Conservation (phyloP, 2,797 vertebrate species). For the Scomberomorus guttatus region DNA sequence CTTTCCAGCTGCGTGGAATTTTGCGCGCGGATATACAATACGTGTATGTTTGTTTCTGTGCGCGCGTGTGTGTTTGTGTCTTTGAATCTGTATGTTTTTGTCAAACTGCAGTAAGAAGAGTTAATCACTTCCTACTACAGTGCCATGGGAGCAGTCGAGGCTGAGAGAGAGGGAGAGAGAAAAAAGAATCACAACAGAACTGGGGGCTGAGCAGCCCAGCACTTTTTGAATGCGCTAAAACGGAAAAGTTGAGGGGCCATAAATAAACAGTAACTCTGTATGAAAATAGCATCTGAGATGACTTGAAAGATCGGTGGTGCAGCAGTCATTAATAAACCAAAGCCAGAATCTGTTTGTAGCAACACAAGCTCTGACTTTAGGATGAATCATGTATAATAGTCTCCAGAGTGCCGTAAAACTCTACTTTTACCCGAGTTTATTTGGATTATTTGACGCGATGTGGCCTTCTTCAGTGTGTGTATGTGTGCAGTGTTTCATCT, state of each 20-base stretch:
- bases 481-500: constrained; percentile 42
- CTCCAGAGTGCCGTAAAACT: constrained; percentile 55
- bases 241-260: constrained; percentile 41
- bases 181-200: constrained; percentile 38
- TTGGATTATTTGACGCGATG: constrained; percentile 61
- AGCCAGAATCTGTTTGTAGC: constrained; percentile 66
- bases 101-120: constrained; percentile 58
- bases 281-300: constrained; percentile 70
- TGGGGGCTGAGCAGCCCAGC: constrained; percentile 20
- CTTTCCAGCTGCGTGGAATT: constrained; percentile 40
- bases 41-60: constrained; percentile 44
- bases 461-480: constrained; percentile 42
- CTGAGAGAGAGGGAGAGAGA: constrained; percentile 30
- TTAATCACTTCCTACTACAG: constrained; percentile 71
- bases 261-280: constrained; percentile 65
- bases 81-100: constrained; percentile 62
- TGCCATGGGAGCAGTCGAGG: constrained; percentile 46
- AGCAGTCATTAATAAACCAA: constrained; percentile 75
- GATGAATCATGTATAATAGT: constrained; percentile 69
- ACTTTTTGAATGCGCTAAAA: constrained; percentile 43
- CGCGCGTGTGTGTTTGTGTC: constrained; percentile 2
- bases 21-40: constrained; percentile 8
- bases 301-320: constrained; percentile 70
- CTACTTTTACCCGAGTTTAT: constrained; percentile 61
- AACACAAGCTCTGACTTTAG: constrained; percentile 50